Base-by-base conservation (phyloP, 2,888 invertebrate species). In the Pasiphila rectangulata region DNA sequence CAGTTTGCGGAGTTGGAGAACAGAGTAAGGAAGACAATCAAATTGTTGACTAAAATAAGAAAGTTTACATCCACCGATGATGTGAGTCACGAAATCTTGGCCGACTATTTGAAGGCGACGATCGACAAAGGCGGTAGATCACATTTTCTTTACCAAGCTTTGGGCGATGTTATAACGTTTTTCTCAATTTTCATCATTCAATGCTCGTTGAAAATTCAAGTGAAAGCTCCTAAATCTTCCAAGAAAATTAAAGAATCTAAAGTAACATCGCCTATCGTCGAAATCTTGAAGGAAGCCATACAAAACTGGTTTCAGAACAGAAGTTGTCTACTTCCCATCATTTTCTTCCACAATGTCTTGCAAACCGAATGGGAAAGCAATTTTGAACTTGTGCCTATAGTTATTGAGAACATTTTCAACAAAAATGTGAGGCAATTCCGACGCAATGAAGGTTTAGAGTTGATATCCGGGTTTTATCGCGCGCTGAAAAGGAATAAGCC, bases 1-100 rank as follows among this genome's bases (percentile, higher is more conserved):
- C 91, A 93, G 66, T 92, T 93, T 55, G 90, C 89, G 65, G 94
- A 94, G 16, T 69, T 95, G 16, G 91, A 92, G 62, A 89, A 87
- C 46, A 90, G 93, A 67, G 79, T 94, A 1, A 86, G 92, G 50
- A 83, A 89, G 57, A 91, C 91, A 24, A 82, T 94, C 15, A 93
- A 91, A 60, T 90, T 85, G 67, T 71, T 94, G 9, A 80, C 92
- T 1, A 79, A 80, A 54, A 72, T 93, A 0, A 92, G 90, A 55
- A 93, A 92, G 60, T 93, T 93, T 63, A 79, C 83, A 0, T 81
- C 90, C 15, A 80, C 79, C 0, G 89, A 91, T 12, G 90, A 86
- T 35, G 90, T 93, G 6, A 88, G 89, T 15, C 76, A 90, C 10
- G 79, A 85, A 16, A 69, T 90, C 35, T 71, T 94, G 49, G 80